Evolutionary conservation across 2,888 invertebrate species (phyloP).

Genomic region (Thelaira solivaga): DNA sequence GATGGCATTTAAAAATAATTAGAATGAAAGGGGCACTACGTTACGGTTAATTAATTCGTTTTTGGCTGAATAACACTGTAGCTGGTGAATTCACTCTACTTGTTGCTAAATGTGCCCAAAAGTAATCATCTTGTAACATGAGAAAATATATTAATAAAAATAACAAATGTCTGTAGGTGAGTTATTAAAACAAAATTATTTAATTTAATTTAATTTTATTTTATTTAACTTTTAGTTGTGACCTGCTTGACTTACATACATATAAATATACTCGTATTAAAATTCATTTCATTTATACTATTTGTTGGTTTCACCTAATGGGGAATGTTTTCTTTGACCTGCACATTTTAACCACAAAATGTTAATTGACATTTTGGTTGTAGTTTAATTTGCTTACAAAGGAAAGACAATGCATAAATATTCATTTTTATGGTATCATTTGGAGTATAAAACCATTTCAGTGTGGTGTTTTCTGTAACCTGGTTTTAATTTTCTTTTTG

Average conservation of each 20-base stretch:
- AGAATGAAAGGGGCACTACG: too few species aligned
- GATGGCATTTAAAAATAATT: too few species aligned
- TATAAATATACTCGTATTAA: not conserved
- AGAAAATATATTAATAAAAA: too few species aligned
- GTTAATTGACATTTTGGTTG: constrained; percentile 58
- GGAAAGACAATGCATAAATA: not conserved
- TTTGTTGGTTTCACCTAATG: not conserved
- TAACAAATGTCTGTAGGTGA: too few species aligned
- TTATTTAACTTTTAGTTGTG: not conserved
- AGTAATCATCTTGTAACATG: too few species aligned
- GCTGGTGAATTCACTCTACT: too few species aligned
- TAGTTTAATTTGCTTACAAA: constrained; percentile 27
- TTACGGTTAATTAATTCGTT: too few species aligned
- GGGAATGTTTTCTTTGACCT: not conserved
- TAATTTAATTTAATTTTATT: too few species aligned
- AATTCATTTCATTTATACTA: not conserved
- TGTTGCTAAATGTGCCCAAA: too few species aligned
- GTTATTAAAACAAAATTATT: too few species aligned
- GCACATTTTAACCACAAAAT: constrained; percentile 53
- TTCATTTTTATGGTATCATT: constrained; percentile 10
- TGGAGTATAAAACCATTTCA: constrained; percentile 6
- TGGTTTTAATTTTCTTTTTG: not conserved
- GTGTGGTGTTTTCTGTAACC: not conserved
- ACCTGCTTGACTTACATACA: not conserved
- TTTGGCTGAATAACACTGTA: too few species aligned